Base-by-base conservation (phyloP, 2,797 vertebrate genomes). In the Hylomyscus alleni region DNA sequence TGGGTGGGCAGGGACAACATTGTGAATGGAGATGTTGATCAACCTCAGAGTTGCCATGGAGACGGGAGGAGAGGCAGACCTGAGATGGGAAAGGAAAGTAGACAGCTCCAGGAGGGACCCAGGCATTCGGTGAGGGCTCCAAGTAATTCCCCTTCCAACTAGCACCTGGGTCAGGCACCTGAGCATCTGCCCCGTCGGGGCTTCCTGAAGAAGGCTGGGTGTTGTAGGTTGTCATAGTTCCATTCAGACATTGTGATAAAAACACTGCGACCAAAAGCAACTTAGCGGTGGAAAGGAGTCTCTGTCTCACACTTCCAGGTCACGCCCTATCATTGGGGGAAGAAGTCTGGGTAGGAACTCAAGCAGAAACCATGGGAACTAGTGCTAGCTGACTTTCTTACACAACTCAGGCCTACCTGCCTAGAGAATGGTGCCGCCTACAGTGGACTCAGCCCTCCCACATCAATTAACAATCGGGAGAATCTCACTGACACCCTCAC, bases 121-220 rank as follows among this genome's bases (percentile, higher is more conserved):
- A 17, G 4, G 8, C 50, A 4, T 40, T n/a, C 11, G n/a, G 47
- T 1, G 13, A 80, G 29, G 7, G 56, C 37, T 19, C 29, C 15
- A 0, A 60, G n/a, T 19, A 34, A 17, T 11, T 3, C 1, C 56
- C 5, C 26, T 37, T 60, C 65, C 50, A 73, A 0, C 50, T 4
- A 40, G 31, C 82, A 4, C 20, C 1, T 6, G 40, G 40, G 9
- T 20, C 17, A 31, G 76, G 78, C 20, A 65, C 50, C 34, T 47
- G 87, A n/a, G 37, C 29, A 34, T 76, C n/a, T 1, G 1, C 37
- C n/a, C n/a, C 3, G 1, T 1, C 6, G 13, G 20, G 69, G 29
- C 15, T 75, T 73, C 37, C n/a, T 13, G 17, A 15, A 58, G 37
- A 56, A 56, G 50, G n/a, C 14, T 31, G 86, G 29, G 54, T 58